Percentiles rank a stretch among this genome's conserved stretches.
These are phyloP conservation scores for Alviniconcha strummeri DNA, from an alignment of 2,888 invertebrate species.

Conservation along the genomic window DNA sequence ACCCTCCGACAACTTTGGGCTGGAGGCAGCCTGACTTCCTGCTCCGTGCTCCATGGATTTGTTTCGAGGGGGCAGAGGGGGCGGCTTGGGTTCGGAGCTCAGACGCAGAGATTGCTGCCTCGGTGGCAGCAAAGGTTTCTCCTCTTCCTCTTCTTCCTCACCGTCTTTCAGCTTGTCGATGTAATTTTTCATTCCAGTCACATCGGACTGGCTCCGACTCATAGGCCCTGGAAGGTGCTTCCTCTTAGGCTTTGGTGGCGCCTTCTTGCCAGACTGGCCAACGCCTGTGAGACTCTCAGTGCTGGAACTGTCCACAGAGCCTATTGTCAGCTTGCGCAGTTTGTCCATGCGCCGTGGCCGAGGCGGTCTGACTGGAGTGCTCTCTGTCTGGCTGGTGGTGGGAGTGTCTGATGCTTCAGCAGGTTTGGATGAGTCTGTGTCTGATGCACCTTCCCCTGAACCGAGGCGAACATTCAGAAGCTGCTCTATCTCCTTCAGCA, in stretches of 20 bases:
- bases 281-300: conserved; percentile 33
- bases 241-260: conserved; percentile 64
- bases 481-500: conserved; percentile 49
- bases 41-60: conserved; percentile 29
- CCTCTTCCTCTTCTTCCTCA: conserved; percentile 30
- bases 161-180: conserved; percentile 40
- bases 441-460: conserved; percentile 40
- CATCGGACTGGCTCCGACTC: conserved; percentile 62
- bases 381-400: neutral
- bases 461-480: conserved; percentile 39
- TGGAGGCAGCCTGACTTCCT: neutral
- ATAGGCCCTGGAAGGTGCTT: conserved; percentile 50
- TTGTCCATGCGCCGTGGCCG: conserved; percentile 51
- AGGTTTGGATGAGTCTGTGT: conserved; percentile 37
- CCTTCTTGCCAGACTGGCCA: conserved; percentile 42
- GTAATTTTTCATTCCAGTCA: conserved; percentile 52
- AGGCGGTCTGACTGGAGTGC: conserved; percentile 56
- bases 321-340: conserved; percentile 25
- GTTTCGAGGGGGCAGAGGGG: conserved; percentile 46
- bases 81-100: conserved; percentile 30
- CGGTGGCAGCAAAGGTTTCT: conserved; percentile 42
- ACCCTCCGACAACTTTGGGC: neutral
- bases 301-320: conserved; percentile 29
- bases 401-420: neutral
- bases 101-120: conserved; percentile 37